Base-by-base conservation (phyloP, 2,888 invertebrate genomes). In the Spisula solida region DNA sequence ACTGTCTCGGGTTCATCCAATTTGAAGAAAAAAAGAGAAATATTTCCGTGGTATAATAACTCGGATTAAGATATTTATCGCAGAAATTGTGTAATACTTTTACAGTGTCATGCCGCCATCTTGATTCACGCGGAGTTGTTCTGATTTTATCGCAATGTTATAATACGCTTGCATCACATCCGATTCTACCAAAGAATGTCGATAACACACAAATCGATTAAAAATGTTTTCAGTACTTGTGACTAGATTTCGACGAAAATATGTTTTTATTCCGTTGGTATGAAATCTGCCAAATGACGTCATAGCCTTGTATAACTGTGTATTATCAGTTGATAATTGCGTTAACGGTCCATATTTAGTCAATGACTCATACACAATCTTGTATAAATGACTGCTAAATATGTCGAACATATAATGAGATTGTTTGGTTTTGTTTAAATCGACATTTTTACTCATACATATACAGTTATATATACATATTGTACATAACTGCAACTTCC, bases 51-150 rank as follows among this genome's bases (percentile, higher is more conserved):
- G 48, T 47, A 12, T 16, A 80, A 80, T 34, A 25, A 20, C 25
- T 56, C 41, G 85, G 85, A 79, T 79, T 79, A 85, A 85, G 85
- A 85, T 85, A 16, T 55, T 56, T 85, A 85, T 85, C 85, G 18
- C 79, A 25, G 31, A 78, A 78, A 47, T 66, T 14, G 16, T 41
- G 85, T 56, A 78, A 85, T 34, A 56, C 79, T 34, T 79, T 79
- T 85, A 41, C 85, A 41, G 55, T 78, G 55, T 79, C 25, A 20
- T 18, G 70, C 34, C 85, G 85, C 85, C 85, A 85, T 85, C 78
- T 79, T 56, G 25, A 75, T 79, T 85, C 87, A 82, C 47, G 87
- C 82, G 87, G 87, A 78, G 87, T 10, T 55, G 29, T 82, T 83
- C 79, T 78, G 87, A 82, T 87, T 29, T 78, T 79, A 82, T 82